Conservation (phyloP, 2,797 vertebrate genomes). For the Phataginus tricuspis region DNA sequence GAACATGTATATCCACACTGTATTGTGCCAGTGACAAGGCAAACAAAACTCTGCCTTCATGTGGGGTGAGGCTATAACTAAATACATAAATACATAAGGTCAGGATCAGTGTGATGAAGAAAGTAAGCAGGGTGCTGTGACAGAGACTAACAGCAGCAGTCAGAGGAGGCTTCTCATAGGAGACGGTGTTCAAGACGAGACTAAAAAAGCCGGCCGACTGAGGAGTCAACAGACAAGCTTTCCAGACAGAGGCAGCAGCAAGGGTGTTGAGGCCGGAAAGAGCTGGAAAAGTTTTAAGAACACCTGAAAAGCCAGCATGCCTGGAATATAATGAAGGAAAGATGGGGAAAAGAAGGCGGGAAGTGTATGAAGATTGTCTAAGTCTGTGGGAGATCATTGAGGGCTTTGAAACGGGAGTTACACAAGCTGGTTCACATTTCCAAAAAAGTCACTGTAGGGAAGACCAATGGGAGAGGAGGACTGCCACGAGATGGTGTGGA, state of each 20-base stretch:
- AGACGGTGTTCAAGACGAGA: not conserved
- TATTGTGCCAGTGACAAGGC: not conserved
- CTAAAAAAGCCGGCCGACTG: not conserved
- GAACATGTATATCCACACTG: not conserved
- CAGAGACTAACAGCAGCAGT: not conserved
- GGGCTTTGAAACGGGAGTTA: not conserved
- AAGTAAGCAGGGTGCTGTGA: not conserved
- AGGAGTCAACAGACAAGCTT: not conserved
- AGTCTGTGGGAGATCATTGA: not conserved
- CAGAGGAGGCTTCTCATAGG: not conserved
- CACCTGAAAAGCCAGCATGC: not conserved
- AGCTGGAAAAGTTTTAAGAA: not conserved
- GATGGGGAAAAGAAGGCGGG: not conserved
- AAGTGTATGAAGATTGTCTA: not conserved
- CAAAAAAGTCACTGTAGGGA: not conserved
- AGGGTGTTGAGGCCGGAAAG: not conserved
- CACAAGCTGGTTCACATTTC: not conserved
- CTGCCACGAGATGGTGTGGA: not conserved
- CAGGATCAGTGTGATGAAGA: conserved; percentile 2
- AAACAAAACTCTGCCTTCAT: not conserved
- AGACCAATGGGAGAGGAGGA: not conserved
- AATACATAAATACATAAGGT: conserved; percentile 48
- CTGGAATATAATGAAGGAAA: not conserved
- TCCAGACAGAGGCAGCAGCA: not conserved
- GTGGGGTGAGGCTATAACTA: not conserved